Evolutionary conservation across 2,888 invertebrate species (phyloP).

Genomic region (Ypsolopha scabrella): DNA sequence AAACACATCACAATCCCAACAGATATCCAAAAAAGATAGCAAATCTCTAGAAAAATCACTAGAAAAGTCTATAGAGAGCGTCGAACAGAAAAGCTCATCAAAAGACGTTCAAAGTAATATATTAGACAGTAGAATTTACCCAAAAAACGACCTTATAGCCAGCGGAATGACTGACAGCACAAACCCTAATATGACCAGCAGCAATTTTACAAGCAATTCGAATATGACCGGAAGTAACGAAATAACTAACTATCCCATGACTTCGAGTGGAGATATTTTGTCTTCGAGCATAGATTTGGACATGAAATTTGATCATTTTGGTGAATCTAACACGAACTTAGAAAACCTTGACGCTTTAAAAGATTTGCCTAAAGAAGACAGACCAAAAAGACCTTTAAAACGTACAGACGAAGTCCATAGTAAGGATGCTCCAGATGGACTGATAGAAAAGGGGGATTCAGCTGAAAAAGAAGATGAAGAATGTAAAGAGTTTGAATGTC

Average conservation of each 20-base stretch:
- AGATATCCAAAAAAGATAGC: conserved; percentile 37
- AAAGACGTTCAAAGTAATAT: conserved; percentile 51
- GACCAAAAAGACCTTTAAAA: conserved; percentile 23
- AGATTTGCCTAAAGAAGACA: conserved; percentile 20
- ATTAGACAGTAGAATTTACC: conserved; percentile 40
- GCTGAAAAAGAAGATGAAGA: background rate
- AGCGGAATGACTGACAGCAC: conserved; percentile 53
- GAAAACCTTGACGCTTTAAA: conserved; percentile 34
- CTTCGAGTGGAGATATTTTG: conserved; percentile 46
- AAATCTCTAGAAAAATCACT: conserved; percentile 44
- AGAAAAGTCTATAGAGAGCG: conserved; percentile 45
- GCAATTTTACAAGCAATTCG: conserved; percentile 55
- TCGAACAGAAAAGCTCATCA: conserved; percentile 44
- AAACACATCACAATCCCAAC: conserved; percentile 22
- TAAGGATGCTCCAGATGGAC: conserved; percentile 23
- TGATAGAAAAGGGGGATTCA: background rate
- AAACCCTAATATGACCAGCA: conserved; percentile 52
- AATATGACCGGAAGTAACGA: conserved; percentile 58
- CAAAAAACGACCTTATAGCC: conserved; percentile 35
- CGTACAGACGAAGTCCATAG: conserved; percentile 30
- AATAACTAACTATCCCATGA: conserved; percentile 50
- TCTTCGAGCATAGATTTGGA: conserved; percentile 63
- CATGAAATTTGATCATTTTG: conserved; percentile 75
- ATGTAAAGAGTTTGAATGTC: conserved; percentile 45
- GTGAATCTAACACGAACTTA: conserved; percentile 52